Evolutionary conservation across 2,888 invertebrate species (phyloP), one percentile per base, ranked within the genome.

Genomic region (Drosophila austrosaltans): DNA sequence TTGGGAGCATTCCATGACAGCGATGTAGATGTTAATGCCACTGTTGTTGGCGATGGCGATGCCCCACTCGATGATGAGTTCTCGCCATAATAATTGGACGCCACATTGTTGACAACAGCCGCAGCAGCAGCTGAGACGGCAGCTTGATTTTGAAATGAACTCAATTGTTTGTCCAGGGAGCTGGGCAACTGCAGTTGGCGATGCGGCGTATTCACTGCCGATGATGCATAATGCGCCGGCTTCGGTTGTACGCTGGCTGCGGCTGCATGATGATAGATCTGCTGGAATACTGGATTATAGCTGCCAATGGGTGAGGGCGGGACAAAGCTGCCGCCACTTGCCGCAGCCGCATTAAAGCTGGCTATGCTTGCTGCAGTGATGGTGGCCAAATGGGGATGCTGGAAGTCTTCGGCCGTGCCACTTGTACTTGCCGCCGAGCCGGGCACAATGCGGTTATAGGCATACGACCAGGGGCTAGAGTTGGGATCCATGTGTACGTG

Each of bases 401-500:
- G 94, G 92, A 95, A 94, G 92, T 95, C 94, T 89, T 94, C 94
- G 92, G 94, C 93, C 90, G 95, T 93, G 92, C 95, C 93, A 53
- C 85, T 82, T 91, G 95, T 94, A 89, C 95, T 94, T 40, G 79
- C 82, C 91, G 95, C 94, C 82, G 95, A 95, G 87, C 95, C 94
- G 92, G 95, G 95, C 66, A 92, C 91, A 93, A 97, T 93, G 90
- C 97, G 95, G 93, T 96, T 96, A 94, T 97, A 97, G 87, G 96
- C 95, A 92, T 95, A 95, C 92, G 95, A 95, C 97, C 97, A 97
- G 94, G 97, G 96, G 93, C 96, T 96, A 93, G 96, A 96, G 78
- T 92, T 92, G 92, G 97, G 97, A 95, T 97, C 97, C 97, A 97
- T 97, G 76, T 75, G 69, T 77, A 75, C 72, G 67, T 44, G 64